These are phyloP conservation scores for Lochmaea capreae DNA, from an alignment of 2,888 invertebrate species.

Conservation along the genomic window DNA sequence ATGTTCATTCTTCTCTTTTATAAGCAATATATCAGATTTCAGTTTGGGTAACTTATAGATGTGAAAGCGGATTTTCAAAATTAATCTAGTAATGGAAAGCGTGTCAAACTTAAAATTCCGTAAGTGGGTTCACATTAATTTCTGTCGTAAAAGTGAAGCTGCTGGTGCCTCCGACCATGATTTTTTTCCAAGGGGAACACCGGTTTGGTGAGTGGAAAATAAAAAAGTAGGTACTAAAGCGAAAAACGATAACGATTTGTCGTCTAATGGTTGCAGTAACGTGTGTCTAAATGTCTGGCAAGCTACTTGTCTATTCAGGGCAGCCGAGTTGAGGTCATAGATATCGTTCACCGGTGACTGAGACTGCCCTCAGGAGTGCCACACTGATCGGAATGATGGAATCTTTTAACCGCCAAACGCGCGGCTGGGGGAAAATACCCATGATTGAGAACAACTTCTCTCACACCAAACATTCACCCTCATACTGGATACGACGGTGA, in stretches of 20 bases:
- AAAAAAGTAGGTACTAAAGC: constrained; percentile 38
- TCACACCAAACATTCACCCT: constrained; percentile 43
- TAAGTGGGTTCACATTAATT: constrained; percentile 6
- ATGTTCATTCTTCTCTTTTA: too few species aligned
- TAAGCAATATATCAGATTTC: too few species aligned
- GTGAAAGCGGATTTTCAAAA: neutral
- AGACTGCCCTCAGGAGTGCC: constrained; percentile 66
- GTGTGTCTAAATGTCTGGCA: constrained; percentile 43
- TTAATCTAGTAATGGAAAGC: constrained; percentile 8
- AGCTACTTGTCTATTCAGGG: constrained; percentile 59
- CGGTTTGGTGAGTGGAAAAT: constrained; percentile 35
- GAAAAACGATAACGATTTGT: constrained; percentile 43
- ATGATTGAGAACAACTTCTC: constrained; percentile 64
- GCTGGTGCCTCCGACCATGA: constrained; percentile 17
- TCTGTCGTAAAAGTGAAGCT: constrained; percentile 16
- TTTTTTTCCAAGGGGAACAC: constrained; percentile 15
- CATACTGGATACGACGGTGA: constrained; percentile 34
- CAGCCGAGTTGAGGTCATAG: constrained; percentile 57
- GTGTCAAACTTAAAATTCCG: constrained; percentile 9
- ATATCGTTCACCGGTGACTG: constrained; percentile 64
- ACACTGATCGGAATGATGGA: constrained; percentile 67
- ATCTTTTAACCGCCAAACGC: constrained; percentile 67
- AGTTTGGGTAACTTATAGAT: neutral
- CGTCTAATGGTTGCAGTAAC: constrained; percentile 38
- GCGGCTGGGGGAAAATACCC: constrained; percentile 67